These are phyloP conservation scores for Drosophila takahashii DNA, from an alignment of 1,140 invertebrate species.

Conservation along the genomic window DNA sequence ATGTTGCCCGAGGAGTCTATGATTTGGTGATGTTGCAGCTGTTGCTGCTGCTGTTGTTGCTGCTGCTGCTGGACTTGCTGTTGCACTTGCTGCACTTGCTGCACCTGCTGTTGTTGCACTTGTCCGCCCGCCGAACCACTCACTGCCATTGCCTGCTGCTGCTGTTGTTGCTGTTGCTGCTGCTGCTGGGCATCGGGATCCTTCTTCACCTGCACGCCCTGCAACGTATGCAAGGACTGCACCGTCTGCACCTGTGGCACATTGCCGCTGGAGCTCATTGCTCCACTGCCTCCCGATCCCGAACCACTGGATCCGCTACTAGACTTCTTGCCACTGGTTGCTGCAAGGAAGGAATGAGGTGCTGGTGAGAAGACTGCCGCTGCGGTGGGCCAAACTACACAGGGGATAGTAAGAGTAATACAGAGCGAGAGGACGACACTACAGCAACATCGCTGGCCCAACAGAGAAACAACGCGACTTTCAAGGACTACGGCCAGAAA, in stretches of 20 bases:
- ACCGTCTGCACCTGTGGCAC: constrained; percentile 81
- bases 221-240: constrained; percentile 79
- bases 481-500: constrained; percentile 25
- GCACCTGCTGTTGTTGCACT: constrained; percentile 63
- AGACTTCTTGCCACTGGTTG: constrained; percentile 67
- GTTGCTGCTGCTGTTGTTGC: constrained; percentile 56
- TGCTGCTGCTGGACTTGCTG: constrained; percentile 46
- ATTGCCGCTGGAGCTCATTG: constrained; percentile 50
- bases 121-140: constrained; percentile 56
- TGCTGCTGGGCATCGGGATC: constrained; percentile 82
- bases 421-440: constrained; percentile 34
- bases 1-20: constrained; percentile 72
- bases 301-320: constrained; percentile 50
- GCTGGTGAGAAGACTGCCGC: constrained; percentile 21
- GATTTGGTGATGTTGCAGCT: constrained; percentile 79
- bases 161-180: constrained; percentile 64
- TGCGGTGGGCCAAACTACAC: background rate
- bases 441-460: constrained; percentile 38
- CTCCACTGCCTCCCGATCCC: constrained; percentile 53
- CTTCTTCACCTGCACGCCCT: constrained; percentile 83
- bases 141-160: constrained; percentile 68
- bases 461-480: constrained; percentile 30
- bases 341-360: constrained; percentile 44
- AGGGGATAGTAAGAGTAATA: constrained; percentile 13
- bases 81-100: constrained; percentile 72